Base-by-base conservation (phyloP, 2,113 vertebrate genomes). In the Neolamprologus kungweensis region DNA sequence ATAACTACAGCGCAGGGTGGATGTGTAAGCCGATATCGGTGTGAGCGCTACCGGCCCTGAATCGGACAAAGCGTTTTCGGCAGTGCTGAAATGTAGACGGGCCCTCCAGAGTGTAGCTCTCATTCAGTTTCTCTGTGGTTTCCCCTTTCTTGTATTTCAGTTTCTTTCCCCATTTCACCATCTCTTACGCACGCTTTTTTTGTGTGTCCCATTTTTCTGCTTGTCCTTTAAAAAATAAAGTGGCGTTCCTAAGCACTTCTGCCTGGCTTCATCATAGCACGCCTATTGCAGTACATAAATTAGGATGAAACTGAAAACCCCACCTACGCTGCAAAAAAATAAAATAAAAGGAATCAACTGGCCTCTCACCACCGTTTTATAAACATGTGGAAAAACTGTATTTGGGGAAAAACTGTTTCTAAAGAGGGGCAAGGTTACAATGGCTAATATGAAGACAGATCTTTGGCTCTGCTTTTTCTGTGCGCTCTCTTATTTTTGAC, bases 1-100 rank as follows among this genome's bases (percentile, higher is more conserved):
- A 51, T 91, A 92, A 85, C 92, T 91, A 87, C 92, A 85, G 93
- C 71, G 84, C 90, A 47, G 73, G 45, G 91, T 54, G 88, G 89
- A 51, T 58, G 88, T 91, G 95, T 94, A 97, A 99, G 97, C 96
- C 96, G 98, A 99, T 99, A 98, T 97, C 95, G 97, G 98, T 98
- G 98, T 97, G 98, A 99, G 97, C 97, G 80, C 91, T 94, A 92
- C 97, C 95, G 97, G 96, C 96, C 96, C 93, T 96, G 95, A 85
- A 95, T 96, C 95, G 96, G 97, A 98, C 97, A 97, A 97, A 97
- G 97, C 97, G 79, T 97, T 98, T 90, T 98, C 94, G 96, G 97
- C 96, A 97, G 96, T 95, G 97, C 96, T 98, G 97, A 98, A 98
- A 98, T 97, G 96, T 92, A 96, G 97, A 95, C 94, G 93, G 89